Evolutionary conservation across 30 jellyfish, hydroid and myxozoan species (phyloP).

Genomic region (Haliclystus octoradiatus): DNA sequence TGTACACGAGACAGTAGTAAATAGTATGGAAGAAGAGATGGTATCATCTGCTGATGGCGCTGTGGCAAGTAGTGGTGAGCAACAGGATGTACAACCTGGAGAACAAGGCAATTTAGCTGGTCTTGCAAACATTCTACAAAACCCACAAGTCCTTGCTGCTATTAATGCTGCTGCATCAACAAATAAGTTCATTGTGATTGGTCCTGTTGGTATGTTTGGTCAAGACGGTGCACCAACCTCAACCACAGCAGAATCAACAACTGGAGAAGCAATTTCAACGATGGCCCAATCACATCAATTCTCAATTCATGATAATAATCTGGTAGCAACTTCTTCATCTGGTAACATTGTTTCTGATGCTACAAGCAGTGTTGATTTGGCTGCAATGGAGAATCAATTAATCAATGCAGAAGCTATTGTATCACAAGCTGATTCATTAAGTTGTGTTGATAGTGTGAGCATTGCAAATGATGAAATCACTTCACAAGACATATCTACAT

Average conservation of each 20-base stretch:
- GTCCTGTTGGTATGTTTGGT: constrained; percentile 98
- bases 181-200: constrained; percentile 91
- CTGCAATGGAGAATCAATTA: neutral
- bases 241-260: constrained; percentile 39
- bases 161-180: constrained; percentile 96
- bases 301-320: neutral
- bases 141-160: constrained; percentile 97
- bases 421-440: neutral
- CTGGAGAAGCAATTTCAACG: constrained; percentile 22
- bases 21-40: constrained; percentile 1
- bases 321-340: neutral
- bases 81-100: constrained; percentile 47
- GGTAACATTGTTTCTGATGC: neutral
- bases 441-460: neutral
- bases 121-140: constrained; percentile 86
- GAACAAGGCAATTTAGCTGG: constrained; percentile 87
- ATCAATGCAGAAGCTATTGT: neutral
- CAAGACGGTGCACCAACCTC: constrained; percentile 39
- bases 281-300: neutral
- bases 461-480: neutral
- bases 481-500: neutral
- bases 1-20: constrained; percentile 12
- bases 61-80: constrained; percentile 7
- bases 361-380: neutral
- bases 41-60: constrained; percentile 1